Conservation (phyloP, 2,797 vertebrate genomes). For the Rhynchotus rufescens region DNA sequence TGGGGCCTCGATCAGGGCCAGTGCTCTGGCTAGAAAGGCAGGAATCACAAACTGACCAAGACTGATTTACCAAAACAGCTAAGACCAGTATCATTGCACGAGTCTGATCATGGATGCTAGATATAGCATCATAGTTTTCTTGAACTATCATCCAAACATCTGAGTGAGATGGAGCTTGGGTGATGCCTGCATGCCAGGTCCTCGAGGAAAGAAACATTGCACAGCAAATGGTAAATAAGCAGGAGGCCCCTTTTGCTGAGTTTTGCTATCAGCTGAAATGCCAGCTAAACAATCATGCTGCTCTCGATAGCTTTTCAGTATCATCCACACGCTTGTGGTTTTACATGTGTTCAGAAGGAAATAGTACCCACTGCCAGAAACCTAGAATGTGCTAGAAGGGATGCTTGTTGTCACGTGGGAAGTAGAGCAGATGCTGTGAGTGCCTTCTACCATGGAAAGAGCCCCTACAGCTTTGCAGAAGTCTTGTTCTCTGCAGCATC, state of each 20-base stretch:
- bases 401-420: neutral
- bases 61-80: neutral
- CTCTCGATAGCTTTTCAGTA: neutral
- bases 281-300: neutral
- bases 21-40: neutral
- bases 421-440: neutral
- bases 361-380: neutral
- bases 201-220: neutral
- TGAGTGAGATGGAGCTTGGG: neutral
- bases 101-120: neutral
- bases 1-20: neutral
- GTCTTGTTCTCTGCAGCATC: neutral
- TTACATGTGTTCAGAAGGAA: neutral
- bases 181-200: neutral
- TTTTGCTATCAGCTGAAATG: neutral
- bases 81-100: neutral
- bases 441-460: neutral
- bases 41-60: neutral
- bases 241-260: rapidly evolving
- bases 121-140: neutral
- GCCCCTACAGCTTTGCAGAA: neutral
- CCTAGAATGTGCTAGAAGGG: neutral
- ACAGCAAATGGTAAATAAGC: neutral
- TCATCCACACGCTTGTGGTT: neutral
- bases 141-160: neutral